These are phyloP conservation scores for Pogoniulus pusillus DNA, from an alignment of 2,797 vertebrate genomes.

Conservation along the genomic window DNA sequence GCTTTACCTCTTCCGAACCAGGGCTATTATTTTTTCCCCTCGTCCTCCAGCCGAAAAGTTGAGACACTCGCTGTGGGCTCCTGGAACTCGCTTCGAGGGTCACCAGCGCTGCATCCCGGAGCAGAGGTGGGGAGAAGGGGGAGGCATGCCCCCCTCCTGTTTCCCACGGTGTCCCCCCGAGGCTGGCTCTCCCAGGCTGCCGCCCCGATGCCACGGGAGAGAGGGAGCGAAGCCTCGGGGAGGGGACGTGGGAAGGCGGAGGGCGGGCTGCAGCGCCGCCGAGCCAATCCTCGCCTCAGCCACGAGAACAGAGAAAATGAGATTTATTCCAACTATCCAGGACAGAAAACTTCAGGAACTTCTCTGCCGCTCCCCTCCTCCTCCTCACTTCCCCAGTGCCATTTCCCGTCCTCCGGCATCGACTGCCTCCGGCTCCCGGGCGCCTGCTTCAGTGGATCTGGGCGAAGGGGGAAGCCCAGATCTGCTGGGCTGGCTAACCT, in stretches of 20 bases:
- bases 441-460: background rate
- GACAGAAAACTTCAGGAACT: constrained; percentile 67
- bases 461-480: background rate
- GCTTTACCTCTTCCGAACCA: constrained; percentile 57
- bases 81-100: background rate
- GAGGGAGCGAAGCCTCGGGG: constrained; percentile 56
- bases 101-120: background rate
- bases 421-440: background rate
- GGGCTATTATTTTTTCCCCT: background rate
- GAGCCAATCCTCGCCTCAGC: constrained; percentile 51
- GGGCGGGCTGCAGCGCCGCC: constrained; percentile 48
- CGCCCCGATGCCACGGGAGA: constrained; percentile 39
- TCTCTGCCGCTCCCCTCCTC: background rate
- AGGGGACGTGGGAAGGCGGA: constrained; percentile 55
- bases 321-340: constrained; percentile 70
- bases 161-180: constrained; percentile 12
- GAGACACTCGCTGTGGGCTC: background rate
- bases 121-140: background rate
- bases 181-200: constrained; percentile 22
- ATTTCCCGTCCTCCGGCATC: constrained; percentile 21
- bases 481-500: background rate
- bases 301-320: constrained; percentile 56
- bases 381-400: constrained; percentile 17
- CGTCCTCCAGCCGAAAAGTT: constrained; percentile 17
- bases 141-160: background rate